Percentiles rank a stretch among this genome's conserved stretches.
Conservation (phyloP, 2,888 invertebrate genomes). For the Nephrotoma guestfalica region DNA sequence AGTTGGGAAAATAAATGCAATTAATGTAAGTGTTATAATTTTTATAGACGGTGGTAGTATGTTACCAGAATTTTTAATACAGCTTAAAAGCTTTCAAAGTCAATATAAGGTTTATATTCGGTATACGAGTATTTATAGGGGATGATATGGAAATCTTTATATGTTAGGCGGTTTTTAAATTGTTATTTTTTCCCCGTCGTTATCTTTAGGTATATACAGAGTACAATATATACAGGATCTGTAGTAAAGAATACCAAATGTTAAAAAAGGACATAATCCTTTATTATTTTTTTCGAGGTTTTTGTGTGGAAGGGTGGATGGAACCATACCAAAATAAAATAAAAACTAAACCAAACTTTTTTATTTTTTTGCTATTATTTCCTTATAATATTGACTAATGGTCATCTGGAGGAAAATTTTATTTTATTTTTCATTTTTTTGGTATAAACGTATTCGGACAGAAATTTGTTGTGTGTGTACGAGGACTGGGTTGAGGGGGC, state of each 20-base stretch:
- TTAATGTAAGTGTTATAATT: neutral
- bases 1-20: neutral
- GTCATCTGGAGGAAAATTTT: neutral
- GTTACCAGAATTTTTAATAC: neutral
- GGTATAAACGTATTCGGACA: neutral
- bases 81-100: neutral
- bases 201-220: neutral
- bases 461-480: neutral
- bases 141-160: neutral
- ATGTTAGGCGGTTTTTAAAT: neutral
- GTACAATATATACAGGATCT: no score
- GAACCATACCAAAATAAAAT: neutral
- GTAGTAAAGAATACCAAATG: neutral
- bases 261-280: neutral
- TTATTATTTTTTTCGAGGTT: neutral
- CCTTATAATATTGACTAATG: neutral
- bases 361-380: neutral
- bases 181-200: neutral
- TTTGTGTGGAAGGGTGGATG: neutral
- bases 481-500: neutral
- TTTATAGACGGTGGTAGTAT: neutral
- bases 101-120: neutral
- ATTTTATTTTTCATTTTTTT: neutral
- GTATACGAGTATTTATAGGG: neutral
- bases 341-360: neutral